phyloP scores from a whole-genome alignment of 2,797 vertebrate species.

The Silurus lanzhouensis region DNA sequence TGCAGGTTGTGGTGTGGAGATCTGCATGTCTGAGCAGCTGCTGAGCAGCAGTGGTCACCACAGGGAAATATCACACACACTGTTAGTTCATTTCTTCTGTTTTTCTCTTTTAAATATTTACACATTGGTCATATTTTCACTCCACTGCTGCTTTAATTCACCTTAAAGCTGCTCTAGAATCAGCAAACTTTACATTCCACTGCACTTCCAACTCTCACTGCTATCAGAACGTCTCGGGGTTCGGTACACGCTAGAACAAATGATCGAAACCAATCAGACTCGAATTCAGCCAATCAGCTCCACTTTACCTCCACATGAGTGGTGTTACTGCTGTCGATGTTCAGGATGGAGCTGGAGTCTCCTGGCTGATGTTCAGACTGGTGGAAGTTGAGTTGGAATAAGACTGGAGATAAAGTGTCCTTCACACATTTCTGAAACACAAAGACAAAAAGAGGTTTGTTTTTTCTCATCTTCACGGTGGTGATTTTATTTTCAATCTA shows the following conservation, averaged over 20 bases:
- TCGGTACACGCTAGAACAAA: background rate
- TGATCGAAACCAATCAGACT: background rate
- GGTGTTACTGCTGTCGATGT: constrained; percentile 36
- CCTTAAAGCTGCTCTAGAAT: too few relatives aligned
- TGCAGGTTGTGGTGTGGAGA: too few relatives aligned
- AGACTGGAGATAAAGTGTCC: constrained; percentile 38
- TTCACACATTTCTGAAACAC: constrained; percentile 42
- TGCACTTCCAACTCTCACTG: background rate
- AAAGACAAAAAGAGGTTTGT: background rate
- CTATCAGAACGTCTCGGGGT: background rate
- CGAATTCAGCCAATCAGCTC: background rate
- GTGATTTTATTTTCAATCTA: too few relatives aligned
- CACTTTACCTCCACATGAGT: constrained; percentile 36
- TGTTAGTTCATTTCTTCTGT: too few relatives aligned
- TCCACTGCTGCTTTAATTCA: too few relatives aligned
- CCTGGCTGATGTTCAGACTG: constrained; percentile 15
- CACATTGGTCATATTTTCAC: too few relatives aligned
- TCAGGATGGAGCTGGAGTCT: constrained; percentile 19
- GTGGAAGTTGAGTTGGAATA: constrained; percentile 35
- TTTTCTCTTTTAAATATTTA: too few relatives aligned
- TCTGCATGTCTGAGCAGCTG: too few relatives aligned
- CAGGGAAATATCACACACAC: too few relatives aligned
- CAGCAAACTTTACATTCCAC: background rate
- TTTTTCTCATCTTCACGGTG: background rate
- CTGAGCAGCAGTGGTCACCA: too few relatives aligned